Conservation (phyloP, 64 coral and sea anemone species). For the Montipora efflorescens region DNA sequence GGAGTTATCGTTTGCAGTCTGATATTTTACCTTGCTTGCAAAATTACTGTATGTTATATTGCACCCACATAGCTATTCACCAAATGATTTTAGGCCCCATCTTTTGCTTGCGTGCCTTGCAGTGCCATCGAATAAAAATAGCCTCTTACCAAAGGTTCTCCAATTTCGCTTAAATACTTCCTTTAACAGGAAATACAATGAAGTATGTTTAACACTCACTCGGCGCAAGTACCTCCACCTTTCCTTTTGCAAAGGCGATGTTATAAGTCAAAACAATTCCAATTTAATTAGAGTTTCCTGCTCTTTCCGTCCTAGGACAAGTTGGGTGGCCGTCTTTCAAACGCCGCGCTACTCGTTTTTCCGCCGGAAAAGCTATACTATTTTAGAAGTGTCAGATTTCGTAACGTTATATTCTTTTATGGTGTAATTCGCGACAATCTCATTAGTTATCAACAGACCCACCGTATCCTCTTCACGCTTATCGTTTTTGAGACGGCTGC, state of each 20-base stretch:
- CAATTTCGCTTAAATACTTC: neutral
- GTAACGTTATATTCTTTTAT: neutral
- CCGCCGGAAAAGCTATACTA: neutral
- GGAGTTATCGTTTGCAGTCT: neutral
- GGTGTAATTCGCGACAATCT: neutral
- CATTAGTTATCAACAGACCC: slow-evolving; percentile 17
- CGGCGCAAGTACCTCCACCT: neutral
- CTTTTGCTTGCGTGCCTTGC: neutral
- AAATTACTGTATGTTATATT: neutral
- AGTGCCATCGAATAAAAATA: neutral
- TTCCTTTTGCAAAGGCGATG: neutral
- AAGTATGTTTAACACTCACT: neutral
- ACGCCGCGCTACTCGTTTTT: neutral
- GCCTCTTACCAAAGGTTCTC: neutral
- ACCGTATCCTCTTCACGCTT: neutral
- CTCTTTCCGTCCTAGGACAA: neutral
- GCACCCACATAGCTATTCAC: neutral
- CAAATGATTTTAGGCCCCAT: neutral
- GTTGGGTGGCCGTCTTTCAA: slow-evolving; percentile 9
- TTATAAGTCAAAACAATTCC: neutral
- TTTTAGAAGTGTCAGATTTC: neutral
- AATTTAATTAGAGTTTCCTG: slow-evolving; percentile 46
- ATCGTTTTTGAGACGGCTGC: neutral
- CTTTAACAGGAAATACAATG: neutral
- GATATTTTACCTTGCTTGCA: neutral